These are phyloP conservation scores for Cynocephalus volans DNA, from an alignment of 2,113 vertebrate species.

Conservation along the genomic window DNA sequence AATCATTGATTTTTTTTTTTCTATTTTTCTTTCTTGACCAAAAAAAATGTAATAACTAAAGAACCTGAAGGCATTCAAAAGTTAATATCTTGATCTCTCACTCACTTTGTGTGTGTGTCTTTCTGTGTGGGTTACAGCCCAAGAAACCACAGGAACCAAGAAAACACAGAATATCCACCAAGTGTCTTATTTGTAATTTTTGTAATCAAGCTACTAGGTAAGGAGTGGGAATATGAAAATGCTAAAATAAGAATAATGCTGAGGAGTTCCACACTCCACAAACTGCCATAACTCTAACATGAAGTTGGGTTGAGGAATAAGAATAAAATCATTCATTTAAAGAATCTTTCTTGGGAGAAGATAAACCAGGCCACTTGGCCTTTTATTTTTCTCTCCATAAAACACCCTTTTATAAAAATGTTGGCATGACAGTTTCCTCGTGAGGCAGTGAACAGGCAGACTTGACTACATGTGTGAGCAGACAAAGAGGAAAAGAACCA, in stretches of 20 bases:
- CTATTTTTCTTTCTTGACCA: slow-evolving; percentile 34
- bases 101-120: neutral
- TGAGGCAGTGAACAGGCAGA: neutral
- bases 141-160: neutral
- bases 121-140: neutral
- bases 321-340: neutral
- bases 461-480: slow-evolving; percentile 26
- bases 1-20: neutral
- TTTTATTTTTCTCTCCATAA: slow-evolving; percentile 57
- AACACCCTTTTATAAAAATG: slow-evolving; percentile 42
- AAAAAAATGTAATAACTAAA: slow-evolving; percentile 16
- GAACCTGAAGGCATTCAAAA: slow-evolving; percentile 21
- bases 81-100: neutral
- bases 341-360: neutral
- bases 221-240: neutral
- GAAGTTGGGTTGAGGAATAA: neutral
- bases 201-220: neutral
- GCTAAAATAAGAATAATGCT: neutral
- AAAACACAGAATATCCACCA: neutral
- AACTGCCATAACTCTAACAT: neutral
- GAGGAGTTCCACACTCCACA: neutral
- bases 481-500: slow-evolving; percentile 51
- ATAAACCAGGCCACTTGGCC: neutral
- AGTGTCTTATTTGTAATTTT: neutral
- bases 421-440: slow-evolving; percentile 8